Evolutionary conservation across 2,888 invertebrate genomes (phyloP), one percentile per base, ranked within the genome.

Genomic region (Reticulitermes lucifugus): DNA sequence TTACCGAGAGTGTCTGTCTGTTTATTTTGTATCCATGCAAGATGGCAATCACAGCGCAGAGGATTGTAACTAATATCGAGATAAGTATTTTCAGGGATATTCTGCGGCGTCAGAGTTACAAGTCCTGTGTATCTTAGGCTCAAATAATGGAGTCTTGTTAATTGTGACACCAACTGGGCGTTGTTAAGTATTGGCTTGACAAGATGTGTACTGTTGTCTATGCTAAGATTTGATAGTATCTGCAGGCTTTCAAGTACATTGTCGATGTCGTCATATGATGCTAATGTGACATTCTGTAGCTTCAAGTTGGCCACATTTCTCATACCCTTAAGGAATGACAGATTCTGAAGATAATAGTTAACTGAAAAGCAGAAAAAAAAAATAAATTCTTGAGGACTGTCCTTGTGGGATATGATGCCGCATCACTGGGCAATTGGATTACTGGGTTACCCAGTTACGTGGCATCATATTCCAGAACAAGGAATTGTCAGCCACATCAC

Each of bases 41-140:
- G 75, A 22, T 41, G 46, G 65, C 86, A 86, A 79, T 85, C 83
- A 70, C 86, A 86, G 43, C 70, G 83, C 43, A 86, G 73, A 3
- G 81, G 84, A 71, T 86, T 86, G 18, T 84, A 22, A 41, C 82
- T 84, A 59, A 86, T 79, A 65, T 84, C 79, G 2, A 86, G 70
- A 10, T 14, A n/a, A 55, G 73, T 35, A 29, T 25, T 25, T 10
- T 80, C 55, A 59, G 87, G 87, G 14, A 85, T 60, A n/a, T 85
- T 55, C 35, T 29, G 10, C 7, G 65, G n/a, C 41, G 75, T 41
- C 12, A 87, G 51, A 29, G 80, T 82, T 14, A 79, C 83, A 22
- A 86, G 46, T 29, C 81, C 71, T 7, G 84, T 82, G 60, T 85
- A 41, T 65, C 43, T 59, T 21, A 87, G 77, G 25, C 82, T 85